Percentiles rank a stretch among this genome's conserved stretches.
These are phyloP conservation scores for Thermophis baileyi DNA, from an alignment of 2,113 vertebrate species.

Conservation along the genomic window DNA sequence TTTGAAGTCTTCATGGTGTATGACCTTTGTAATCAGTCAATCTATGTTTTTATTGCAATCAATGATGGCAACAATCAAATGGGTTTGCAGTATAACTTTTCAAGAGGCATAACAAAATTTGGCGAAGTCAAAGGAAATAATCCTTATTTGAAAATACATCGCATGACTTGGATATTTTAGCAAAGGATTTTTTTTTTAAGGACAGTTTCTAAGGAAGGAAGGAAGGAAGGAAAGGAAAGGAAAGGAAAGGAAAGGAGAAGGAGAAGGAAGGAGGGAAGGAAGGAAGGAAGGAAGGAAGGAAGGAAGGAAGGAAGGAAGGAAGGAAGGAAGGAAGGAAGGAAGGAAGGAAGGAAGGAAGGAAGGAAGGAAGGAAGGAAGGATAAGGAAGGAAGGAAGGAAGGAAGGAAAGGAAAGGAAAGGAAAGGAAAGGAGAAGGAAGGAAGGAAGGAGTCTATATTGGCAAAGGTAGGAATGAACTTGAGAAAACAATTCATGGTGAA, in stretches of 20 bases:
- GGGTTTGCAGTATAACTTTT: background rate
- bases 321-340: too few species aligned
- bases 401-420: too few species aligned
- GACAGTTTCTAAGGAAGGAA: background rate
- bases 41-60: background rate
- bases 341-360: too few species aligned
- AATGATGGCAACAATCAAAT: background rate
- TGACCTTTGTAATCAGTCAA: background rate
- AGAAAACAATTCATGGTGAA: background rate
- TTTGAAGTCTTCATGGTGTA: background rate
- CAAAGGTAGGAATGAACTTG: background rate
- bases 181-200: background rate
- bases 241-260: too few species aligned
- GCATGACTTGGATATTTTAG: background rate
- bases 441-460: background rate
- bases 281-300: too few species aligned
- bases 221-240: too few species aligned
- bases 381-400: too few species aligned
- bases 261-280: too few species aligned
- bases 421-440: background rate
- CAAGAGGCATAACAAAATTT: background rate
- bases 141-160: background rate
- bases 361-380: too few species aligned
- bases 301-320: too few species aligned
- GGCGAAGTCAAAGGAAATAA: background rate